phyloP scores from a whole-genome alignment of 2,797 vertebrate species.

The Tamandua tetradactyla region DNA sequence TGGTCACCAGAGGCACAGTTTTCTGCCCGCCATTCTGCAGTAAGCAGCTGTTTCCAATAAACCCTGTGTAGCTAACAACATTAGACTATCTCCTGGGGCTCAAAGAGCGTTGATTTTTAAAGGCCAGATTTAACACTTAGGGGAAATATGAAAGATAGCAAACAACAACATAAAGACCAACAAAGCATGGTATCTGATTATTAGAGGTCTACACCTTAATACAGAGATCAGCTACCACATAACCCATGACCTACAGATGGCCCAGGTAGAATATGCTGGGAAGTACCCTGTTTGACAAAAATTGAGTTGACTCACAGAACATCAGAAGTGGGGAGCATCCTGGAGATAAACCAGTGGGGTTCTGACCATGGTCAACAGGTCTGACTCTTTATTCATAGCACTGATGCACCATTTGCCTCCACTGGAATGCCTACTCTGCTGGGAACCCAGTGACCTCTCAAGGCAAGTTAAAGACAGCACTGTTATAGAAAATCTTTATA shows the following conservation, averaged over 20 bases:
- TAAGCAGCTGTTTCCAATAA: constrained; percentile 81
- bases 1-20: constrained; percentile 77
- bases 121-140: constrained; percentile 77
- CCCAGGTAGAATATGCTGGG: constrained; percentile 10
- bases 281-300: constrained; percentile 29
- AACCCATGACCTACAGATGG: constrained; percentile 56
- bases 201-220: constrained; percentile 48
- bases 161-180: constrained; percentile 63
- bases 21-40: constrained; percentile 72
- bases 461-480: neutral
- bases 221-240: constrained; percentile 51
- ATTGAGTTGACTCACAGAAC: neutral
- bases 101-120: constrained; percentile 80
- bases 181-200: constrained; percentile 58
- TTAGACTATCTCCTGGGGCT: constrained; percentile 72
- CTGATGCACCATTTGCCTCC: neutral
- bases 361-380: neutral
- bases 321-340: neutral
- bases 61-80: constrained; percentile 61
- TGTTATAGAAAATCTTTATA: neutral
- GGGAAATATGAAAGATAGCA: constrained; percentile 69
- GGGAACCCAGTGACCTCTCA: neutral
- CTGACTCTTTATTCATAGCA: neutral
- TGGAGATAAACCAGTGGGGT: neutral
- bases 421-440: neutral